phyloP scores from a whole-genome alignment of 2,113 vertebrate genomes.

The Plecturocebus donacophilus region DNA sequence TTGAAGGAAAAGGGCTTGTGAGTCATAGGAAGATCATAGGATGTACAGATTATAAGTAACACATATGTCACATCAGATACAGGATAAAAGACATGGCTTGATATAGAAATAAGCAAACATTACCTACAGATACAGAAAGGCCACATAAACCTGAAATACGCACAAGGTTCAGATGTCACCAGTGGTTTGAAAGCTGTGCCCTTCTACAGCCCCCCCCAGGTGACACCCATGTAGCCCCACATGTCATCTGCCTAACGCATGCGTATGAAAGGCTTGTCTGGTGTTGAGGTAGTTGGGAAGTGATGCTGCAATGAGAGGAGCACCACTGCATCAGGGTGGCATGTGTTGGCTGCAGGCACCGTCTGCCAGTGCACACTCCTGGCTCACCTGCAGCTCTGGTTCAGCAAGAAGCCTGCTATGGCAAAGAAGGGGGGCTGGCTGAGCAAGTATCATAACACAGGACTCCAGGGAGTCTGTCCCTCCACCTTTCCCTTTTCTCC shows the following conservation, averaged over 20 bases:
- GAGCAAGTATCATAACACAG: neutral
- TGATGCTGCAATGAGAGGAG: neutral
- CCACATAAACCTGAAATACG: neutral
- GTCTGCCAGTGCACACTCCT: neutral
- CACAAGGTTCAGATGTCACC: neutral
- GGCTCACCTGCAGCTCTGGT: neutral
- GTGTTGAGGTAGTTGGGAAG: neutral
- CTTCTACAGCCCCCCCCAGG: neutral
- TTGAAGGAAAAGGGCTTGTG: neutral
- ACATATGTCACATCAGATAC: neutral
- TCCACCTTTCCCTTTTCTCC: neutral
- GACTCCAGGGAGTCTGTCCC: neutral
- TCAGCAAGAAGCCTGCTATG: neutral
- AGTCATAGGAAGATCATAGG: neutral
- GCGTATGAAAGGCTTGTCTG: neutral
- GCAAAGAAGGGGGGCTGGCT: neutral
- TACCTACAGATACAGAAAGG: neutral
- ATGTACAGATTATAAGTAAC: neutral
- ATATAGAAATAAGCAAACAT: neutral
- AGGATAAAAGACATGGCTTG: neutral
- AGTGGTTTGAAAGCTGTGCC: neutral
- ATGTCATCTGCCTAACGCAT: neutral
- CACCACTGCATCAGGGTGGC: neutral
- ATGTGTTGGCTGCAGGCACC: neutral
- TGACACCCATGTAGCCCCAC: neutral